Conservation (phyloP, 2,888 invertebrate species). For the Thecocarcelia acutangulata region DNA sequence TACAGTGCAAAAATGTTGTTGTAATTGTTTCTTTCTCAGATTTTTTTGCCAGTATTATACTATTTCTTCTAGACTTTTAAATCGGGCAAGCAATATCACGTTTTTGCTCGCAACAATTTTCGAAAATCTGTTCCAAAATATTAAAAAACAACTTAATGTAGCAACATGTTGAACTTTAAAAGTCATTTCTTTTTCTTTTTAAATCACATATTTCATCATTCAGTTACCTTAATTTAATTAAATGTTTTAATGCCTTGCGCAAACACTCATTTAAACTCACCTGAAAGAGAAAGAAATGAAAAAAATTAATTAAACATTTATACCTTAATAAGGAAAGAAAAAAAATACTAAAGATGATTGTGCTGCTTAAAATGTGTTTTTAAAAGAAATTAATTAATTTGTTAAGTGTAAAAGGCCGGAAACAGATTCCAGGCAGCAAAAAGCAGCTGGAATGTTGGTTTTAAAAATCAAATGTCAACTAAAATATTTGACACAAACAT, state of each 20-base stretch:
- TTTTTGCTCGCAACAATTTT: too few species aligned
- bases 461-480: slow-evolving; percentile 7
- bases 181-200: background rate
- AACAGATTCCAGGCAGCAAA: background rate
- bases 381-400: slow-evolving; percentile 23
- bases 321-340: background rate
- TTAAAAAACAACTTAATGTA: too few species aligned
- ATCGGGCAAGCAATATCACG: too few species aligned
- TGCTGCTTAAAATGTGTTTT: slow-evolving; percentile 13
- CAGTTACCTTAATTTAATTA: slow-evolving; percentile 17
- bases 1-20: too few species aligned
- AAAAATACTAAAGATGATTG: slow-evolving; percentile 1
- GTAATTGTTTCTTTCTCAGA: too few species aligned
- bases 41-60: too few species aligned
- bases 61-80: too few species aligned
- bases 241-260: slow-evolving; percentile 6
- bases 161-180: background rate
- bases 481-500: slow-evolving; percentile 40
- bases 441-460: background rate
- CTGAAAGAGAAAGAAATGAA: slow-evolving; percentile 29
- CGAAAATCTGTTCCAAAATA: too few species aligned
- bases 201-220: background rate
- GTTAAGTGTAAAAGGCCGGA: slow-evolving; percentile 39
- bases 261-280: slow-evolving; percentile 27
- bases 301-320: slow-evolving; percentile 28